Conservation (phyloP, 2,888 invertebrate genomes). For the Aphrophora alni region DNA sequence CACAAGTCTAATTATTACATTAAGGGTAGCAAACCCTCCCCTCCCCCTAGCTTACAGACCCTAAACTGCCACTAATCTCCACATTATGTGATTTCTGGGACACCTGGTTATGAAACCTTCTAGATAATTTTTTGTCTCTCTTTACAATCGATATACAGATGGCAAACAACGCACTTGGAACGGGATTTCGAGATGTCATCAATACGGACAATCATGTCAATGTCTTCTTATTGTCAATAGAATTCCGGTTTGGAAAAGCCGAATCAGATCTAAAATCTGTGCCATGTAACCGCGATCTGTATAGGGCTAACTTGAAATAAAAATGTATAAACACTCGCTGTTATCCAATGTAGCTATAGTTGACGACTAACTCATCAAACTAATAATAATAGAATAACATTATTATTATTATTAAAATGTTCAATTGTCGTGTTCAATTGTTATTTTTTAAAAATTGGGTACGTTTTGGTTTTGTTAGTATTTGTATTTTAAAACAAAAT, state of each 20-base stretch:
- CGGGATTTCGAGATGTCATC: background rate
- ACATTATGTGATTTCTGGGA: conserved; percentile 2
- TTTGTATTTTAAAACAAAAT: too few relatives aligned
- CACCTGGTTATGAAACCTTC: conserved; percentile 2
- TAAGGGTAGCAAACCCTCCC: background rate
- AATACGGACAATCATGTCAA: background rate
- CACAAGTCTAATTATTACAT: conserved; percentile 6
- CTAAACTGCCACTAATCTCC: conserved; percentile 4
- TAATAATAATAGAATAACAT: too few relatives aligned
- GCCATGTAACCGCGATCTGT: too few relatives aligned
- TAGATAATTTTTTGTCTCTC: background rate
- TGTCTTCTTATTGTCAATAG: background rate
- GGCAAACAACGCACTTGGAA: background rate
- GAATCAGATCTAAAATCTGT: background rate
- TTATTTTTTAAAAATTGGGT: too few relatives aligned
- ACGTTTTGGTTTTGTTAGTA: too few relatives aligned
- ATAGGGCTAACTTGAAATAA: too few relatives aligned
- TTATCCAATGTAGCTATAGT: too few relatives aligned
- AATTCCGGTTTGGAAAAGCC: background rate
- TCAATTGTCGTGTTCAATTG: too few relatives aligned
- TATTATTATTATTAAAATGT: too few relatives aligned
- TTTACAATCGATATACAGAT: background rate
- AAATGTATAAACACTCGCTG: too few relatives aligned
- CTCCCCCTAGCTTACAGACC: background rate
- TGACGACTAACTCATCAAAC: too few relatives aligned